phyloP scores from a whole-genome alignment of 2,888 invertebrate species.

The Amphipoea lucens region DNA sequence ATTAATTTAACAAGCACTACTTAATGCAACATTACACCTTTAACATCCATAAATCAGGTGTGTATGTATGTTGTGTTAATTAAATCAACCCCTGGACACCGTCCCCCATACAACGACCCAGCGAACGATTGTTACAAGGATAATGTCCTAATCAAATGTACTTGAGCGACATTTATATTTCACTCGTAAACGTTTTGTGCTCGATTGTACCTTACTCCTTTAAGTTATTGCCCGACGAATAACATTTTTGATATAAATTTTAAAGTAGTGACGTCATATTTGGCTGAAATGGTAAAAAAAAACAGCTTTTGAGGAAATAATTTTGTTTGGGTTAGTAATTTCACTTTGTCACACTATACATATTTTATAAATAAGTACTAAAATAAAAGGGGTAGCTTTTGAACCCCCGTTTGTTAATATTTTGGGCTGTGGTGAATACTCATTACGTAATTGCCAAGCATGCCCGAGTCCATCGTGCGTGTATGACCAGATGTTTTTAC shows the following conservation, averaged over 20 bases:
- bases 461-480: neutral
- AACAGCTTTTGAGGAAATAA: slow-evolving; percentile 10
- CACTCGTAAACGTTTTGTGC: slow-evolving; percentile 34
- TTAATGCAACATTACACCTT: slow-evolving; percentile 34
- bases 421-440: neutral
- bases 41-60: slow-evolving; percentile 40
- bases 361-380: neutral
- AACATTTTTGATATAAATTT: slow-evolving; percentile 55
- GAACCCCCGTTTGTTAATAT: neutral
- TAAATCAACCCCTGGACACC: slow-evolving; percentile 44
- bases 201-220: slow-evolving; percentile 39
- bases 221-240: slow-evolving; percentile 43
- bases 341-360: slow-evolving; percentile 14
- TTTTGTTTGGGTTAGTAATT: slow-evolving; percentile 36
- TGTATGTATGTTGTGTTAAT: slow-evolving; percentile 42
- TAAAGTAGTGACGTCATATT: slow-evolving; percentile 36
- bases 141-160: slow-evolving; percentile 42
- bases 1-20: slow-evolving; percentile 21
- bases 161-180: slow-evolving; percentile 29
- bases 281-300: slow-evolving; percentile 37
- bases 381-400: neutral
- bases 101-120: slow-evolving; percentile 17
- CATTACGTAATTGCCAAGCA: neutral
- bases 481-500: no score
- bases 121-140: slow-evolving; percentile 26